Percentiles rank a stretch among this genome's conserved stretches.
phyloP scores from a whole-genome alignment of 2,888 invertebrate species.

The Habrosyne pyritoides region DNA sequence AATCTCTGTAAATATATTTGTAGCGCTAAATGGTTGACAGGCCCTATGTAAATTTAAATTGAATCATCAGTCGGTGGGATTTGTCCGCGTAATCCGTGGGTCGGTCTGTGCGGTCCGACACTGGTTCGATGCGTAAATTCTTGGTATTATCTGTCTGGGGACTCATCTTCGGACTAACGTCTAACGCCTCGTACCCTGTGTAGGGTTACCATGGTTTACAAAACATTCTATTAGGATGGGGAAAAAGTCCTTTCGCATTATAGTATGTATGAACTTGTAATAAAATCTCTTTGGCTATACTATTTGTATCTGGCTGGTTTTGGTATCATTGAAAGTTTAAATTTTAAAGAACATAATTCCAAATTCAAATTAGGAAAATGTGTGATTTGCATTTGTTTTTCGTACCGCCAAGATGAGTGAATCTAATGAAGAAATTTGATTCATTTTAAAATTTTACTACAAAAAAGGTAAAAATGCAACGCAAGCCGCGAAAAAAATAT shows the following conservation, averaged over 20 bases:
- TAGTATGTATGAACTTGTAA: too few species aligned
- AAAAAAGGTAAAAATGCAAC: too few species aligned
- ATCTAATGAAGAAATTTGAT: too few species aligned
- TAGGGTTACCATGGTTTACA: slow-evolving; percentile 1
- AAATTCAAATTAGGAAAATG: too few species aligned
- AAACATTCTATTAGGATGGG: not conserved
- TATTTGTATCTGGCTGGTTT: too few species aligned
- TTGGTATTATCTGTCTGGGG: slow-evolving; percentile 35
- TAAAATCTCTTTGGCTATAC: too few species aligned
- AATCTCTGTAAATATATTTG: slow-evolving; percentile 29
- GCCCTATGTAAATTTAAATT: slow-evolving; percentile 71
- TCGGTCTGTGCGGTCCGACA: slow-evolving; percentile 17
- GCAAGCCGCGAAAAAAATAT: too few species aligned
- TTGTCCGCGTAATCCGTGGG: slow-evolving; percentile 47
- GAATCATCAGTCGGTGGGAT: slow-evolving; percentile 62
- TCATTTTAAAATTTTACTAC: too few species aligned
- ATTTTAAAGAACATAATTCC: too few species aligned
- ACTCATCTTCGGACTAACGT: slow-evolving; percentile 42
- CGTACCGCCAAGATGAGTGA: too few species aligned
- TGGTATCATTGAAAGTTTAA: too few species aligned
- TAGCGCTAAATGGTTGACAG: slow-evolving; percentile 34
- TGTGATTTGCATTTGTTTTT: too few species aligned
- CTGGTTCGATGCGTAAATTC: slow-evolving; percentile 21
- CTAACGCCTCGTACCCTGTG: slow-evolving; percentile 24
- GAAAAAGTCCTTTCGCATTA: not conserved